A percentile compares a stretch with the other conserved stretches of the same genome.
phyloP scores from a whole-genome alignment of 1,140 invertebrate genomes.

The Nephila pilipes region DNA sequence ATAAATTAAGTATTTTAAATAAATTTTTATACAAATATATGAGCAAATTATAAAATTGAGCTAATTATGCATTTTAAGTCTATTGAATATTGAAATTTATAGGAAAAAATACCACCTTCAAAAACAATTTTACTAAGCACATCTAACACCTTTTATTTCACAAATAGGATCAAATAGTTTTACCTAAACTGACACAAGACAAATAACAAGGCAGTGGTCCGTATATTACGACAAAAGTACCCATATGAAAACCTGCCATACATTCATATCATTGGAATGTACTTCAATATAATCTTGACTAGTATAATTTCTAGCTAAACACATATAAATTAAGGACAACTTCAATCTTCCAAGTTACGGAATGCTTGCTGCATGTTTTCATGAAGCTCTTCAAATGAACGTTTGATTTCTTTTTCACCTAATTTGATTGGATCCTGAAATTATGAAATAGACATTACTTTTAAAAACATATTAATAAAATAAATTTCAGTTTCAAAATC shows the following conservation, averaged over 20 bases:
- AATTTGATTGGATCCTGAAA: slow-evolving; percentile 97
- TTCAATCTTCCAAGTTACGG: slow-evolving; percentile 99
- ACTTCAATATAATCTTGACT: slow-evolving; percentile 70
- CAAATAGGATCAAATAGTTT: background rate
- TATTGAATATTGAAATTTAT: background rate
- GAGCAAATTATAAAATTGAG: slow-evolving; percentile 36
- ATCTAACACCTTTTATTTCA: slow-evolving; percentile 36
- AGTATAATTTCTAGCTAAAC: slow-evolving; percentile 73
- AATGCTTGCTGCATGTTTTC: slow-evolving; percentile 98
- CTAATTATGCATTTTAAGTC: background rate
- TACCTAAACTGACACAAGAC: slow-evolving; percentile 41
- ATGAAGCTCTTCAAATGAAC: slow-evolving; percentile 96
- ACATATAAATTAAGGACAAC: slow-evolving; percentile 4
- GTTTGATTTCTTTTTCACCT: slow-evolving; percentile 97
- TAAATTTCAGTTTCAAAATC: too few relatives aligned
- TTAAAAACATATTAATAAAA: too few relatives aligned
- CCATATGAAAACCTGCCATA: slow-evolving; percentile 64
- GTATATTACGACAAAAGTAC: slow-evolving; percentile 64
- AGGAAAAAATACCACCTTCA: slow-evolving; percentile 40
- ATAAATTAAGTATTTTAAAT: slow-evolving; percentile 21
- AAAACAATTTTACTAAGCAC: slow-evolving; percentile 27
- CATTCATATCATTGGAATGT: slow-evolving; percentile 64
- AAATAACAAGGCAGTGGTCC: slow-evolving; percentile 73
- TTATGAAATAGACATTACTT: slow-evolving; percentile 72
- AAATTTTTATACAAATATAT: background rate